These are phyloP conservation scores for Salmo trutta DNA, from an alignment of 2,797 vertebrate species.

Conservation along the genomic window DNA sequence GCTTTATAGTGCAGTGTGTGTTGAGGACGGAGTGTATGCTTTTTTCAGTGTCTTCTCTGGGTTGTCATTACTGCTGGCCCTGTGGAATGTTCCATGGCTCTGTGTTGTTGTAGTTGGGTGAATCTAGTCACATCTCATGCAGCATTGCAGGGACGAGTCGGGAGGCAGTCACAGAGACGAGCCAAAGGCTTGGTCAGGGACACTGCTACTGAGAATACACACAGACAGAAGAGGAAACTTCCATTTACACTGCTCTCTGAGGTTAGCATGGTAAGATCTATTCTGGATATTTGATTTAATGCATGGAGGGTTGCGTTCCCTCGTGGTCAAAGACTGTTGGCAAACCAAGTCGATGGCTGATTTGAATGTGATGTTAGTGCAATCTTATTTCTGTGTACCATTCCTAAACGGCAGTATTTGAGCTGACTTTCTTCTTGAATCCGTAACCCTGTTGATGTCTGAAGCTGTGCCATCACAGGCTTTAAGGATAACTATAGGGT, in stretches of 20 bases:
- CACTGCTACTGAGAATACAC: background rate
- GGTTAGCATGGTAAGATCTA: background rate
- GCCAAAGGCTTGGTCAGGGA: background rate
- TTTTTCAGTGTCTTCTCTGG: slow-evolving; percentile 24
- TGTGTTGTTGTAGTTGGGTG: slow-evolving; percentile 55
- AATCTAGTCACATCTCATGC: slow-evolving; percentile 42
- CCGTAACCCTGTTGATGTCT: background rate
- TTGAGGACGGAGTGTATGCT: slow-evolving; percentile 11
- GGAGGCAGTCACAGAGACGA: slow-evolving; percentile 7
- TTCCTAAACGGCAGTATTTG: background rate
- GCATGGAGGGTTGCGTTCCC: slow-evolving; percentile 3
- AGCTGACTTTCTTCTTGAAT: background rate
- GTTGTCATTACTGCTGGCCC: slow-evolving; percentile 44
- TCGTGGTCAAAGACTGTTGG: slow-evolving; percentile 19
- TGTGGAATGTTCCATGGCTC: slow-evolving; percentile 50
- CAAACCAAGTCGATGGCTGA: slow-evolving; percentile 19
- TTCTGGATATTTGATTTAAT: slow-evolving; percentile 22
- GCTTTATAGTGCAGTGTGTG: background rate
- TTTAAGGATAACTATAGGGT: background rate
- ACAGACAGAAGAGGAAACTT: background rate
- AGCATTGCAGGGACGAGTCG: slow-evolving; percentile 23
- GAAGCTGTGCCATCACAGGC: background rate
- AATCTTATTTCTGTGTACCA: background rate
- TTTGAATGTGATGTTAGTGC: background rate
- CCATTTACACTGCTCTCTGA: background rate